These are phyloP conservation scores for Mystacides longicornis DNA, from an alignment of 2,888 invertebrate species.

Conservation along the genomic window DNA sequence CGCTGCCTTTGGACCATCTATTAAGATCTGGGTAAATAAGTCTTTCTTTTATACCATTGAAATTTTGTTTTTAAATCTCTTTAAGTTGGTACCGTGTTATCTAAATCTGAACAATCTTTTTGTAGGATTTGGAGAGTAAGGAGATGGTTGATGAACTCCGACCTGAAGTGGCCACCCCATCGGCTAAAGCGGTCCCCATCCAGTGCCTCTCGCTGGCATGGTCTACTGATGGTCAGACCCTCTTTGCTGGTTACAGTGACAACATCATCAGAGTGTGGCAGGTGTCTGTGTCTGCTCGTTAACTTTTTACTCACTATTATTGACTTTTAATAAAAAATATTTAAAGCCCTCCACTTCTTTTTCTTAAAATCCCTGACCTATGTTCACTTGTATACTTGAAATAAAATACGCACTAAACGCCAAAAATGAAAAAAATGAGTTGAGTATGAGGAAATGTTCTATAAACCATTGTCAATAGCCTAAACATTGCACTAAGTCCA, in stretches of 20 bases:
- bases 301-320: slow-evolving; percentile 29
- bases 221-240: slow-evolving; percentile 98
- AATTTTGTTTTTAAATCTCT: neutral
- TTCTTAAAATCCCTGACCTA: no score
- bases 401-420: no score
- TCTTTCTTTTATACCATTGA: neutral
- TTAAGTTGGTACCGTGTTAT: no score
- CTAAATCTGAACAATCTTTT: no score
- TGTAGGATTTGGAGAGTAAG: slow-evolving; percentile 94
- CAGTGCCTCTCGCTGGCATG: slow-evolving; percentile 96
- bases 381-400: no score
- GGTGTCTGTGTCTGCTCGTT: slow-evolving; percentile 81
- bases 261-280: slow-evolving; percentile 98
- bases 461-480: no score
- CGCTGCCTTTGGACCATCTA: slow-evolving; percentile 95
- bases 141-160: slow-evolving; percentile 97
- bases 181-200: slow-evolving; percentile 82
- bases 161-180: slow-evolving; percentile 82
- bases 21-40: slow-evolving; percentile 95
- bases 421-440: no score
- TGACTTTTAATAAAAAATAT: neutral
- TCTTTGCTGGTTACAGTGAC: slow-evolving; percentile 98
- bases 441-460: no score
- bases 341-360: no score
- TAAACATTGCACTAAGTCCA: no score